Conservation (phyloP, 1,140 invertebrate genomes). For the Trichoplusia ni region DNA sequence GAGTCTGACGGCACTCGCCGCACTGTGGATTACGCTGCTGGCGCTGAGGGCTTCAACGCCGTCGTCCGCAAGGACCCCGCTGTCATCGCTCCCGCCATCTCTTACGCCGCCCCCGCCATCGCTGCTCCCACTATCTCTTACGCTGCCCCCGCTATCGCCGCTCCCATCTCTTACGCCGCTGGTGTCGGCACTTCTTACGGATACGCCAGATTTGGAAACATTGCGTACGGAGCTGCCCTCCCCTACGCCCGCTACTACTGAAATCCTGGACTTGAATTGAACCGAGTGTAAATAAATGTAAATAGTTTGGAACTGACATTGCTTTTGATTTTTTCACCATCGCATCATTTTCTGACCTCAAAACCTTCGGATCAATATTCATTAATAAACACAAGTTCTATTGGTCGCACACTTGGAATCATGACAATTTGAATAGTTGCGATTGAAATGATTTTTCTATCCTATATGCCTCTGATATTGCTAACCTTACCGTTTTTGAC, state of each 20-base stretch:
- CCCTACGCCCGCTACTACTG: slow-evolving; percentile 24
- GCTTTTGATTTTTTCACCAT: background rate
- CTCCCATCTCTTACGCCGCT: slow-evolving; percentile 1
- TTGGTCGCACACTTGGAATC: too few species aligned
- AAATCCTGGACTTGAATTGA: background rate
- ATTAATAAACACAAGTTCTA: too few species aligned
- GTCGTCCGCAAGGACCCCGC: slow-evolving; percentile 68
- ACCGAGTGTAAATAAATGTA: slow-evolving; percentile 30
- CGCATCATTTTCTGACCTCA: background rate
- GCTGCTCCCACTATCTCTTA: slow-evolving; percentile 28
- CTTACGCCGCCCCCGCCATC: slow-evolving; percentile 30
- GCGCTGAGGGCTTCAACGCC: slow-evolving; percentile 77
- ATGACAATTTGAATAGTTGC: too few species aligned
- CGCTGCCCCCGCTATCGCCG: slow-evolving; percentile 19
- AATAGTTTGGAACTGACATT: background rate
- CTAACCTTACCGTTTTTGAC: too few species aligned
- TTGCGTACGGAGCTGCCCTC: slow-evolving; percentile 8
- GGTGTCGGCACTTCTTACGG: slow-evolving; percentile 26
- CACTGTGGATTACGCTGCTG: slow-evolving; percentile 76
- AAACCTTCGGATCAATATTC: too few species aligned
- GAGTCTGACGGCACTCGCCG: slow-evolving; percentile 78
- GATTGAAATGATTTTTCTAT: too few species aligned
- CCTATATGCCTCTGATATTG: too few species aligned
- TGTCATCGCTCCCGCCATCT: slow-evolving; percentile 36
- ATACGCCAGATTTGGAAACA: slow-evolving; percentile 5